These are phyloP conservation scores for Pterocles orientalis DNA, from an alignment of 2,113 vertebrate species.

Conservation along the genomic window DNA sequence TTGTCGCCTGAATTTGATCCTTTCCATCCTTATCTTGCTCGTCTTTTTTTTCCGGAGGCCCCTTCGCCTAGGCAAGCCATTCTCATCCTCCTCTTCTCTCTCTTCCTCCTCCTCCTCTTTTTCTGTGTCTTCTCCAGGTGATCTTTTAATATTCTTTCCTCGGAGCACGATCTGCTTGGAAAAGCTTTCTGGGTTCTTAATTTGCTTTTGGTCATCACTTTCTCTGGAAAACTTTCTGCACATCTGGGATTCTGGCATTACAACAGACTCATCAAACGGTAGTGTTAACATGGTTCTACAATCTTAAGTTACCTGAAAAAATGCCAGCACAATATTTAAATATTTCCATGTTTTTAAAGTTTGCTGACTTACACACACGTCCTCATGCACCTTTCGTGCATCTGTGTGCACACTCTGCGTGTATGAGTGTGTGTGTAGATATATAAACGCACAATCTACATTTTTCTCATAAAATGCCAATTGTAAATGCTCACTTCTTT, in stretches of 20 bases:
- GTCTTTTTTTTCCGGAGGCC: constrained; percentile 94
- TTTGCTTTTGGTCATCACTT: constrained; percentile 84
- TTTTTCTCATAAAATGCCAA: background rate
- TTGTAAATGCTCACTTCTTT: background rate
- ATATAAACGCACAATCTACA: background rate
- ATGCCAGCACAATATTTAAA: constrained; percentile 78
- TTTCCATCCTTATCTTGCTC: constrained; percentile 84
- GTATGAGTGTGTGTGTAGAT: background rate
- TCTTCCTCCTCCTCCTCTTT: constrained; percentile 87
- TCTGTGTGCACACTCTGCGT: background rate
- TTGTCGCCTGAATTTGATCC: constrained; percentile 90
- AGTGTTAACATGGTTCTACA: constrained; percentile 95
- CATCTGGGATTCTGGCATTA: constrained; percentile 92
- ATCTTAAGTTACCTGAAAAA: constrained; percentile 82
- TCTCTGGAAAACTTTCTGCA: constrained; percentile 92
- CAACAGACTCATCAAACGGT: constrained; percentile 94
- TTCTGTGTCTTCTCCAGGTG: constrained; percentile 87
- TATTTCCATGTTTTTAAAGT: constrained; percentile 68
- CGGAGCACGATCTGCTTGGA: constrained; percentile 78
- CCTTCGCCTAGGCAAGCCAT: constrained; percentile 85
- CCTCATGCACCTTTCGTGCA: constrained; percentile 6
- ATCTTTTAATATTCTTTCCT: constrained; percentile 83
- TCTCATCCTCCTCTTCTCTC: constrained; percentile 88
- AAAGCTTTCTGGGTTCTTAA: constrained; percentile 84
- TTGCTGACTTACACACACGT: constrained; percentile 52